Percentiles rank a stretch among this genome's conserved stretches.
Conservation (phyloP, 2,888 invertebrate genomes). For the Halocaridina rubra region DNA sequence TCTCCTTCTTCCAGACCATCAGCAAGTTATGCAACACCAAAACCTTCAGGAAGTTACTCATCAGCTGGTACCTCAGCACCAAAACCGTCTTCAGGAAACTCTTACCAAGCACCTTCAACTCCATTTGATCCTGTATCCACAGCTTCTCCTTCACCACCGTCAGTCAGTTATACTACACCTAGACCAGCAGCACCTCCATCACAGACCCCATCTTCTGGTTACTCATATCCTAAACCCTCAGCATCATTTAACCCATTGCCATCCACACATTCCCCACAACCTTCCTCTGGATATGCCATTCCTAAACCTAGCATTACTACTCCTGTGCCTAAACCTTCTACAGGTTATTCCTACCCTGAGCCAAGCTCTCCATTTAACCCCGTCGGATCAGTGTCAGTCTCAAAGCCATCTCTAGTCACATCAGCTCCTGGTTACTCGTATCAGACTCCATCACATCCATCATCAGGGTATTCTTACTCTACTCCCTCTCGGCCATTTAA, state of each 20-base stretch:
- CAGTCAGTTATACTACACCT: neutral
- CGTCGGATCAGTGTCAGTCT: neutral
- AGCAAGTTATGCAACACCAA: neutral
- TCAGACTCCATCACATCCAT: neutral
- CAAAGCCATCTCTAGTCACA: neutral
- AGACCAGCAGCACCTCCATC: neutral
- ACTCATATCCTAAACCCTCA: conserved; percentile 20
- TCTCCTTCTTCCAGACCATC: neutral
- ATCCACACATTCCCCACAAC: neutral
- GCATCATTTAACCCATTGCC: conserved; percentile 2
- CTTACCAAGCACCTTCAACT: neutral
- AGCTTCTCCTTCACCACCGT: neutral
- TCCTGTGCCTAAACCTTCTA: neutral
- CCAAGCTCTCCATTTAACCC: neutral
- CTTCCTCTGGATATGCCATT: neutral
- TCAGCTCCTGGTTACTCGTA: neutral
- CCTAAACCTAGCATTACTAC: neutral
- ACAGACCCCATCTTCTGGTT: conserved; percentile 5
- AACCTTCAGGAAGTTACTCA: neutral
- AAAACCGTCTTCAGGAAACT: neutral
- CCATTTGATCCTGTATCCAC: neutral
- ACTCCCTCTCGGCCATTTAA: conserved; percentile 14
- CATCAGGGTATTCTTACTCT: conserved; percentile 24
- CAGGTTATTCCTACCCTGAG: neutral
- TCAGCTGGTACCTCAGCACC: neutral